These are phyloP conservation scores for Acanthaster planci DNA, from an alignment of 35 echinoderm and acorn worm species.

Conservation along the genomic window DNA sequence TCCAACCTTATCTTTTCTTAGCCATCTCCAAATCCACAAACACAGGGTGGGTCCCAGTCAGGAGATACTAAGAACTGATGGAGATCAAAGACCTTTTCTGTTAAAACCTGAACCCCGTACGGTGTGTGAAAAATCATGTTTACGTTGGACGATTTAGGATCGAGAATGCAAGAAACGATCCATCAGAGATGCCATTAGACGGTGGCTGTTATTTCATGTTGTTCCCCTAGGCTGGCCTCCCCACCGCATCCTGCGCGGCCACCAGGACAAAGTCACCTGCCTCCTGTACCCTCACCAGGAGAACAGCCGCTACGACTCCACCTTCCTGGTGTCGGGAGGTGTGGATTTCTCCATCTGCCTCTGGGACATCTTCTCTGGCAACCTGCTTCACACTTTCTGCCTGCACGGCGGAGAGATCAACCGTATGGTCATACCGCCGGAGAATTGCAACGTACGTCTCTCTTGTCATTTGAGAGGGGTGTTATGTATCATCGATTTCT, in stretches of 20 bases:
- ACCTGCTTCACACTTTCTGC: constrained; percentile 83
- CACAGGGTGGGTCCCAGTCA: too few relatives aligned
- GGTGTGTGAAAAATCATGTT: too few relatives aligned
- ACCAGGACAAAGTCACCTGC: constrained; percentile 91
- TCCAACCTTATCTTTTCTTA: too few relatives aligned
- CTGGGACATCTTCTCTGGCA: constrained; percentile 90
- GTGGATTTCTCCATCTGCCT: constrained; percentile 90
- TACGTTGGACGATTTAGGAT: too few relatives aligned
- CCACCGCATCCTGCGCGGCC: constrained; percentile 93
- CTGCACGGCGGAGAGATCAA: constrained; percentile 94
- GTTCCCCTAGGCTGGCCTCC: constrained; percentile 88
- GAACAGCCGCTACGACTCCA: constrained; percentile 62
- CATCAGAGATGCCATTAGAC: too few relatives aligned
- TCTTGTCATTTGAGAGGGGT: neutral
- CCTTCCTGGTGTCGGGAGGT: constrained; percentile 86
- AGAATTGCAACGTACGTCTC: constrained; percentile 92
- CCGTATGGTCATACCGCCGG: constrained; percentile 80
- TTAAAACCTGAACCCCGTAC: too few relatives aligned
- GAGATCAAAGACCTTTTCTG: too few relatives aligned
- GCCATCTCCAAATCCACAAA: too few relatives aligned
- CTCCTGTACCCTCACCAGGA: constrained; percentile 95
- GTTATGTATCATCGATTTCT: neutral
- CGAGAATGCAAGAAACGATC: too few relatives aligned
- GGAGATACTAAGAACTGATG: too few relatives aligned
- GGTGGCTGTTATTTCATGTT: neutral